phyloP scores from a whole-genome alignment of 2,797 vertebrate species.

The Crenuchus spilurus region DNA sequence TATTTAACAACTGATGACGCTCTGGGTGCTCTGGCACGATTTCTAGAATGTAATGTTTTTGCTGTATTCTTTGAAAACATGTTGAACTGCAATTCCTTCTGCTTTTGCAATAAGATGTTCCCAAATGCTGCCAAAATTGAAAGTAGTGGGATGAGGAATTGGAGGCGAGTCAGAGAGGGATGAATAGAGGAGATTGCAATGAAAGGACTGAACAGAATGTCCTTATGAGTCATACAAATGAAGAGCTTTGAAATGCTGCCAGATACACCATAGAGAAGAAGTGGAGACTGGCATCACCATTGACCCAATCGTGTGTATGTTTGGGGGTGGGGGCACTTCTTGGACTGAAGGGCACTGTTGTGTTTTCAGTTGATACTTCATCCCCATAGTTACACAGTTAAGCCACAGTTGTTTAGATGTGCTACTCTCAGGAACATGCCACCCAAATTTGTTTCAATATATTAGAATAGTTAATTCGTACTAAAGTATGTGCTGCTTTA shows the following conservation, averaged over 20 bases:
- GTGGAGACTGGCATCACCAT: constrained; percentile 12
- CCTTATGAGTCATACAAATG: constrained; percentile 51
- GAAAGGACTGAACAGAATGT: constrained; percentile 46
- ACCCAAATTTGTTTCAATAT: too few species aligned
- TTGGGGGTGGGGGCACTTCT: constrained; percentile 22
- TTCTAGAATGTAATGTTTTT: neutral
- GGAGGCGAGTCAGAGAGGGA: constrained; percentile 4
- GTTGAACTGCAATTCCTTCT: neutral
- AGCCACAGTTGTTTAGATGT: neutral
- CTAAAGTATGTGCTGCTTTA: too few species aligned
- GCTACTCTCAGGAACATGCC: neutral
- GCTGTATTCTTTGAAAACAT: neutral
- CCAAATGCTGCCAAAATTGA: constrained; percentile 8
- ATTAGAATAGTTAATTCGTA: too few species aligned
- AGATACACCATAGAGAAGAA: constrained; percentile 39
- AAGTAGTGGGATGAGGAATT: neutral
- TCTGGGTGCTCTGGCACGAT: neutral
- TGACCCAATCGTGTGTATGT: neutral
- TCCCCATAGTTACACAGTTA: neutral
- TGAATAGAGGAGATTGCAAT: constrained; percentile 18
- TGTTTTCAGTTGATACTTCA: neutral
- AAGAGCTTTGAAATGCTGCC: constrained; percentile 56
- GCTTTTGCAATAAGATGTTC: constrained; percentile 19
- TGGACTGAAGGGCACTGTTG: constrained; percentile 13
- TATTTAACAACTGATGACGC: neutral